Base-by-base conservation (phyloP, 2,888 invertebrate genomes). In the Caenorhabditis becei region DNA sequence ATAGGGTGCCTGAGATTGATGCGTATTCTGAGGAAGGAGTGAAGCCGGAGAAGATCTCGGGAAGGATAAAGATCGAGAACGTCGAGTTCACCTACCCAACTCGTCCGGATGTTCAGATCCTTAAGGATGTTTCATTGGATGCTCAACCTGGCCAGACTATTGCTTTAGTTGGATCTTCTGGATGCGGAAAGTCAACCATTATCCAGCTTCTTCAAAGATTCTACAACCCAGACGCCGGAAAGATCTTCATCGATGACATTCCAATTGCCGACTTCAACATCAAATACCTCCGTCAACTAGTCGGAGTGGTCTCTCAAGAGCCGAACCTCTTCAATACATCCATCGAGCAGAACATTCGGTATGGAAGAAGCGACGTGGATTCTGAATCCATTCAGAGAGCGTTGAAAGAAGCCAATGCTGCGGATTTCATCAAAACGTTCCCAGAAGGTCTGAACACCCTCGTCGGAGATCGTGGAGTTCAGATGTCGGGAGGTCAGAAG, bases 301-400 rank as follows among this genome's bases (percentile, higher is more conserved):
- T 92, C 49, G 92, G 91, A 8, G 89, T 91, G 11, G 92, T 92
- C n/a, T 84, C 83, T 11, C 89, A 89, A 53, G 89, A 93, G 86
- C 93, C 93, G 7, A 94, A 96, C 7, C 93, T 97, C 14, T 93
- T 93, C 88, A 93, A 92, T 32, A 91, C 91, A 0, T 92, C 92
- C 5, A 93, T 93, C 69, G 91, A 91, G 14, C 93, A 93, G 44
- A 93, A 93, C 82, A 87, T 93, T 10, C 91, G 91, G 24, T 93
- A 92, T 58, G 88, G 88, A 49, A 72, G 83, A 56, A 69, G 70
- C 7, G 84, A 85, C 61, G 83, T 85, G 11, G 86, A 85, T 10
- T 85, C 88, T 0, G 78, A 80, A 4, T 86, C 88, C 26, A 87
- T 90, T 18, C 58, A 69, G 2, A 37, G 63, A 2, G 89, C 89